Evolutionary conservation across 2,797 vertebrate species (phyloP).

Genomic region (Uromys caudimaculatus): DNA sequence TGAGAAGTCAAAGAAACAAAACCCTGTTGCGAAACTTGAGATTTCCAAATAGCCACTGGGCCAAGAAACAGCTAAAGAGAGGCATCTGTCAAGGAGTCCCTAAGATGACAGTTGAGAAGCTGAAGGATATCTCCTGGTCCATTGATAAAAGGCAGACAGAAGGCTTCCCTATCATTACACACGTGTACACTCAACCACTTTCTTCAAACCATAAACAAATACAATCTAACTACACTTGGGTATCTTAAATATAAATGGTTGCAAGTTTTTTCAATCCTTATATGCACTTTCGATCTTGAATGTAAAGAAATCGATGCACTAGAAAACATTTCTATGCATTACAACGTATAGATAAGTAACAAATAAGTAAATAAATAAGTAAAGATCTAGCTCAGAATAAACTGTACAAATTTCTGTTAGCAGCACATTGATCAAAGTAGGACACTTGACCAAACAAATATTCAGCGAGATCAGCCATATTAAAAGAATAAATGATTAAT

Average conservation of each 20-base stretch:
- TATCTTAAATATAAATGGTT: conserved; percentile 36
- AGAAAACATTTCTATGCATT: conserved; percentile 11
- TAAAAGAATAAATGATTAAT: neutral
- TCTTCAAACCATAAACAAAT: conserved; percentile 38
- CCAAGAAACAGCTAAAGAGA: neutral
- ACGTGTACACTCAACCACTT: conserved; percentile 32
- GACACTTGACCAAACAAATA: neutral
- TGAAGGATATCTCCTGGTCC: neutral
- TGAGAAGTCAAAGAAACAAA: conserved; percentile 50
- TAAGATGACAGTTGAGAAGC: neutral
- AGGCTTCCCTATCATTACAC: neutral
- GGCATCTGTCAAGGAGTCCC: neutral
- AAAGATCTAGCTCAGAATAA: neutral
- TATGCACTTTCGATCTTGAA: conserved; percentile 10
- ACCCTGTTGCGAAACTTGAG: neutral
- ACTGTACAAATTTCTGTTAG: neutral
- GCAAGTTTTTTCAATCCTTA: neutral
- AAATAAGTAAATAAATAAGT: neutral
- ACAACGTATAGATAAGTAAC: conserved; percentile 32
- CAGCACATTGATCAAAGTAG: neutral
- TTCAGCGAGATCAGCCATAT: neutral
- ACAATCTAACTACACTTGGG: neutral
- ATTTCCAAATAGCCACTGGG: conserved; percentile 21
- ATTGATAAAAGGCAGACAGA: conserved; percentile 10
- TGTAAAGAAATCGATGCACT: neutral